A percentile compares a stretch with the other conserved stretches of the same genome.
Conservation (phyloP, 2,113 vertebrate genomes). For the Peromyscus leucopus region DNA sequence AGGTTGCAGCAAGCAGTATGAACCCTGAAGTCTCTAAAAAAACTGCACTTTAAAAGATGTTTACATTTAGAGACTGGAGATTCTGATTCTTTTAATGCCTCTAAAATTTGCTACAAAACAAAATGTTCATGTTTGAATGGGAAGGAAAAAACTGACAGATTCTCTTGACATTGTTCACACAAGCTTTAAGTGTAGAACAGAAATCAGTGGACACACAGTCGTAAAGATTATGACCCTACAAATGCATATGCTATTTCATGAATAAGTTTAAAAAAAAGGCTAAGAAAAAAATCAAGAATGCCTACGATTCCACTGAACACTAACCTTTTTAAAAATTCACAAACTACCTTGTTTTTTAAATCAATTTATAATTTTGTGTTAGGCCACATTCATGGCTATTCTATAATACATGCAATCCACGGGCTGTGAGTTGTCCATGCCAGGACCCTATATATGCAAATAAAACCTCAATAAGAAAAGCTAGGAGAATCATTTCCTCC, state of each 20-base stretch:
- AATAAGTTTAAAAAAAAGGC: not conserved
- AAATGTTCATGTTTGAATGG: conserved; percentile 15
- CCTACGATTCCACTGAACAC: not conserved
- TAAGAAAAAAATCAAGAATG: not conserved
- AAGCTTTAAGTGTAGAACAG: conserved; percentile 21
- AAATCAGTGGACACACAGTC: not conserved
- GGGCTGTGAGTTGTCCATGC: rapidly evolving
- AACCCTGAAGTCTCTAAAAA: conserved; percentile 25
- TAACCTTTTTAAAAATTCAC: not conserved
- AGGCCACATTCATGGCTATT: not conserved
- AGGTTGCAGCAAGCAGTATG: not conserved
- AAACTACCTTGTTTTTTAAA: not conserved
- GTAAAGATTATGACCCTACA: not conserved
- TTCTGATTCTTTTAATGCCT: not conserved
- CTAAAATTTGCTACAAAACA: conserved; percentile 53
- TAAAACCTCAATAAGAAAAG: not conserved
- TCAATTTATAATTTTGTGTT: not conserved
- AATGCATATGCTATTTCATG: not conserved
- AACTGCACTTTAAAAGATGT: conserved; percentile 25
- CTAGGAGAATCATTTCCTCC: not conserved
- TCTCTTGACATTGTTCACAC: conserved; percentile 19
- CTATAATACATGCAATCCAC: not conserved
- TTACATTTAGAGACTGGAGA: conserved; percentile 19
- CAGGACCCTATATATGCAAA: not conserved
- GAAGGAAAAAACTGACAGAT: not conserved